Evolutionary conservation across 1,140 invertebrate species (phyloP).

Genomic region (Cotesia chilonis): DNA sequence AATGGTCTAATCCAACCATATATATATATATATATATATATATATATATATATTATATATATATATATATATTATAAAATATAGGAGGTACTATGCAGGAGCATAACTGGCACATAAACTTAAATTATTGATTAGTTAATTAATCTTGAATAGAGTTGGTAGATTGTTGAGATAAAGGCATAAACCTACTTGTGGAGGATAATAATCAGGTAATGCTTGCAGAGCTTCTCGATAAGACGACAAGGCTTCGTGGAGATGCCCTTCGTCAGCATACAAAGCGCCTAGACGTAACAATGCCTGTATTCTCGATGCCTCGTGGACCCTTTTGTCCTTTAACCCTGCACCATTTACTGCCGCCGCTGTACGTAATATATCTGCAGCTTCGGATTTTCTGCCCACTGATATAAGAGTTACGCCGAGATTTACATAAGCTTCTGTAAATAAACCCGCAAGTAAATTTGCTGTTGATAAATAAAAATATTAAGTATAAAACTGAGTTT

Average conservation of each 20-base stretch:
- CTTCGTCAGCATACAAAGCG: conserved; percentile 87
- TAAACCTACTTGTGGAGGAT: conserved; percentile 77
- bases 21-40: too few relatives aligned
- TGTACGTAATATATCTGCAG: conserved; percentile 80
- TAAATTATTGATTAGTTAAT: too few relatives aligned
- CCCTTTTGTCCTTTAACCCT: conserved; percentile 86
- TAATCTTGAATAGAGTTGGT: not conserved
- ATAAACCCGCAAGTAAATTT: conserved; percentile 33
- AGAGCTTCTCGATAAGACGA: conserved; percentile 89
- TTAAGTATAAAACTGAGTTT: not conserved
- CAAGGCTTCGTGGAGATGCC: conserved; percentile 84
- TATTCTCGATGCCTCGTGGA: conserved; percentile 89
- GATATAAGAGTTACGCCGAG: conserved; percentile 87
- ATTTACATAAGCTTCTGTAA: conserved; percentile 94
- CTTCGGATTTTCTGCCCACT: conserved; percentile 83
- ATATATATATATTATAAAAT: too few relatives aligned
- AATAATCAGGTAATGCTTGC: conserved; percentile 80
- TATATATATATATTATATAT: too few relatives aligned
- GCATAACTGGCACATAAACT: too few relatives aligned
- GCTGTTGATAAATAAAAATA: not conserved
- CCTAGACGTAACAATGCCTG: conserved; percentile 92
- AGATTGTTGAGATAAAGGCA: not conserved
- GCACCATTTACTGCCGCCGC: conserved; percentile 86
- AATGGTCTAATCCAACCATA: too few relatives aligned
- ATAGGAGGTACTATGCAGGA: too few relatives aligned